Percentiles rank a stretch among this genome's conserved stretches.
Conservation (phyloP, 1,140 invertebrate genomes). For the Drosophila sp. region DNA sequence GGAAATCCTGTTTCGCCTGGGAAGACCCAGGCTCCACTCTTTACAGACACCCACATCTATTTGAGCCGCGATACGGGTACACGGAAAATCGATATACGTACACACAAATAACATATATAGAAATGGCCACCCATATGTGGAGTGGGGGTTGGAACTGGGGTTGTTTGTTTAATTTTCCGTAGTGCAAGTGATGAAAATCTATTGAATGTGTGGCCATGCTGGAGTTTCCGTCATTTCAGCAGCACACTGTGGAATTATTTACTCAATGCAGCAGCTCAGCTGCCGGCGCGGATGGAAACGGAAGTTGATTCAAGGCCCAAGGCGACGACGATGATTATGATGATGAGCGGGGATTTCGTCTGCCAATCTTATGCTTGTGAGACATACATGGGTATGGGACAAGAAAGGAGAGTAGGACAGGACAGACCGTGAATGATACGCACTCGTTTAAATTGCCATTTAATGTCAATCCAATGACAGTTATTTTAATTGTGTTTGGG, state of each 20-base stretch:
- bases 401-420: background rate
- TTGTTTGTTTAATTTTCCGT: constrained; percentile 82
- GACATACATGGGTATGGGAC: background rate
- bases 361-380: constrained; percentile 41
- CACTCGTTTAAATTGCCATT: constrained; percentile 83
- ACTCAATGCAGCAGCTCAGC: constrained; percentile 51
- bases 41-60: background rate
- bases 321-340: constrained; percentile 22
- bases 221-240: constrained; percentile 30
- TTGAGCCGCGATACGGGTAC: constrained; percentile 8
- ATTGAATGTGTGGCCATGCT: constrained; percentile 69
- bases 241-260: constrained; percentile 69
- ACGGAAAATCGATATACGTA: constrained; percentile 70
- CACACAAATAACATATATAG: constrained; percentile 26
- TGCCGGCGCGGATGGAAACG: constrained; percentile 63
- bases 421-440: constrained; percentile 72
- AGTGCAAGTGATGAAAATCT: constrained; percentile 81
- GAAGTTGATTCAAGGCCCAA: constrained; percentile 49
- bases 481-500: constrained; percentile 83
- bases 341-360: constrained; percentile 10
- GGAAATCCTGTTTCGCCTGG: constrained; percentile 68
- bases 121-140: constrained; percentile 16
- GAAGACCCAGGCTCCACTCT: constrained; percentile 33
- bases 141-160: constrained; percentile 55
- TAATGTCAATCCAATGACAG: constrained; percentile 84